Base-by-base conservation (phyloP, 2,797 vertebrate species). In the Gallinago stenura region DNA sequence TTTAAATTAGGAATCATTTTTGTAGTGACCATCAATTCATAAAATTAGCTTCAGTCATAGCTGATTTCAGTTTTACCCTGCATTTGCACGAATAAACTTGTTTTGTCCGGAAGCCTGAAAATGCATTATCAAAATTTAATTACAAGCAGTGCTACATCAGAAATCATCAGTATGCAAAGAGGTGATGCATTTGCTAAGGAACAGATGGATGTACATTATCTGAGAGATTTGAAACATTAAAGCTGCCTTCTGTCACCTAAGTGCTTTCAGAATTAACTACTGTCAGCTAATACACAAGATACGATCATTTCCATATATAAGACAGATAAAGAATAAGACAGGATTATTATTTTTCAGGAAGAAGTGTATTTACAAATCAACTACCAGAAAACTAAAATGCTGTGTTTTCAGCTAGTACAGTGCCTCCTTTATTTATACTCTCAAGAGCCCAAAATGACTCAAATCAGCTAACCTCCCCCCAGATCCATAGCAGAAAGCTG, bases 151-250 rank as follows among this genome's bases (percentile, higher is more conserved):
- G 54, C 54, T 46, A 82, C 51, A 93, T 86, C 72, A 94, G 82
- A 93, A 95, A 93, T 77, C 65, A 96, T 93, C 76, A 93, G 46
- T 88, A 96, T 94, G 87, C 84, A 85, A 62, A 95, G 84, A 89
- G 71, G 68, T 68, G 78, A 92, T 78, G 37, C 76, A 90, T 83
- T 96, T 11, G 6, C 65, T 83, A 58, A 92, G 86, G 82, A 91
- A 91, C 91, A 96, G 89, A 94, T 94, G 72, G 95, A 92, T 90
- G 69, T 83, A 87, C 82, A 88, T 96, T 96, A 95, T 95, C 87
- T 62, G 72, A 91, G 71, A 93, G 69, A 95, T 93, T 3, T 91
- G 76, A 96, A 92, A 95, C 76, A 88, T 83, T 92, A 91, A 88
- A 88, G 78, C 79, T 93, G 89, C 87, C 89, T 92, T 93, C 95